Evolutionary conservation across 2,113 vertebrate genomes (phyloP).

Genomic region (Nematolebias whitei): DNA sequence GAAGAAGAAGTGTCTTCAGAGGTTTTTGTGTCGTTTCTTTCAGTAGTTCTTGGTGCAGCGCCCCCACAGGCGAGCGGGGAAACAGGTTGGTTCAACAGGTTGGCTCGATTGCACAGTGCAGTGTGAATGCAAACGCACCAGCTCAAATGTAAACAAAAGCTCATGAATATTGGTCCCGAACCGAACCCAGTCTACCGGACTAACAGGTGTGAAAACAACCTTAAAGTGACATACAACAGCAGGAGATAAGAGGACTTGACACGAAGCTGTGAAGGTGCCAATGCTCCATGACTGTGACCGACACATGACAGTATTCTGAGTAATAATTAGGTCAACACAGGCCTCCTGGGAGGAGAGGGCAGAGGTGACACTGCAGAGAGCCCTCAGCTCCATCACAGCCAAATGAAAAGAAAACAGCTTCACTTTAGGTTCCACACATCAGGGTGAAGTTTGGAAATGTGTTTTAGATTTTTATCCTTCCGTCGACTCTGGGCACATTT

Average conservation of each 20-base stretch:
- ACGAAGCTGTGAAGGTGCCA: slow-evolving; percentile 31
- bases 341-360: slow-evolving; percentile 54
- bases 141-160: no score
- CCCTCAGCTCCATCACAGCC: slow-evolving; percentile 54
- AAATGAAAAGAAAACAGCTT: slow-evolving; percentile 76
- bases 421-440: slow-evolving; percentile 71
- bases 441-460: slow-evolving; percentile 69
- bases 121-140: no score
- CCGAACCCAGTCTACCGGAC: no score
- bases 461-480: slow-evolving; percentile 69
- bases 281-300: slow-evolving; percentile 27
- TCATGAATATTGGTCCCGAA: no score
- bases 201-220: no score
- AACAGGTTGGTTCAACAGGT: no score
- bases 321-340: slow-evolving; percentile 63
- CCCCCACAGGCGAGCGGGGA: no score
- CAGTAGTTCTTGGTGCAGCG: no score
- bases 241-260: slow-evolving; percentile 10
- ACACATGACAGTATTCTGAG: slow-evolving; percentile 36
- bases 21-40: no score
- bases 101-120: no score
- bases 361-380: slow-evolving; percentile 60
- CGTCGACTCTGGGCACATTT: slow-evolving; percentile 50
- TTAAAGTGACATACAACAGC: no score
- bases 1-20: no score